A percentile compares a stretch with the other conserved stretches of the same genome.
Evolutionary conservation across 1,140 invertebrate genomes (phyloP).

Genomic region (Drosophila ambigua): DNA sequence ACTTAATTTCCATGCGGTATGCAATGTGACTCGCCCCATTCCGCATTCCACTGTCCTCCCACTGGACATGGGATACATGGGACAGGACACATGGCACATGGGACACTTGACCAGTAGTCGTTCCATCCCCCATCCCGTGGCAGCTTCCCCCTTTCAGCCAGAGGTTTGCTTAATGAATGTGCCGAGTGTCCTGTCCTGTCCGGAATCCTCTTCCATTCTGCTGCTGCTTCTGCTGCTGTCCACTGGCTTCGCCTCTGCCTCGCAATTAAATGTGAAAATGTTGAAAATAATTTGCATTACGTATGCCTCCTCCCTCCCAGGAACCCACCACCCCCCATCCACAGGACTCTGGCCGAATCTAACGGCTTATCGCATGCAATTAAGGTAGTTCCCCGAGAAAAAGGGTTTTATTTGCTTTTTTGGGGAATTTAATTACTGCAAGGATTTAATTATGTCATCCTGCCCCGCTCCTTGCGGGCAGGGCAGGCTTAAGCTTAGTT

Average conservation of each 20-base stretch:
- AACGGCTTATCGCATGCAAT: constrained; percentile 81
- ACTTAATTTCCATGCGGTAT: constrained; percentile 79
- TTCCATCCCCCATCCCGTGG: background rate
- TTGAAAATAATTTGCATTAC: constrained; percentile 81
- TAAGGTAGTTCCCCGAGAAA: constrained; percentile 73
- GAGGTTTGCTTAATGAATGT: constrained; percentile 72
- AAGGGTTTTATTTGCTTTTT: constrained; percentile 70
- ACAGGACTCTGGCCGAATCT: constrained; percentile 13
- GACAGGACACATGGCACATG: constrained; percentile 20
- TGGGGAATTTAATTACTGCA: constrained; percentile 83
- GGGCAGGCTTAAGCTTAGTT: background rate
- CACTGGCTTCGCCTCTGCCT: constrained; percentile 11
- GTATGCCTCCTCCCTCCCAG: constrained; percentile 40
- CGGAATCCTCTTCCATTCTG: too few relatives aligned
- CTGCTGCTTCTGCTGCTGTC: too few relatives aligned
- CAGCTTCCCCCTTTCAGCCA: background rate
- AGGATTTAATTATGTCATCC: constrained; percentile 83
- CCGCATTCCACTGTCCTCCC: constrained; percentile 45
- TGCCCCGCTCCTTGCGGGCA: background rate
- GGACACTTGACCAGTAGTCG: constrained; percentile 44
- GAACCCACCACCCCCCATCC: background rate
- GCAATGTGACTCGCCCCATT: constrained; percentile 46
- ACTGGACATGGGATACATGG: constrained; percentile 28
- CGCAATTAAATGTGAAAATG: constrained; percentile 84
- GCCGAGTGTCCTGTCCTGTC: constrained; percentile 26